A percentile compares a stretch with the other conserved stretches of the same genome.
These are phyloP conservation scores for Campylomormyrus numenius DNA, from an alignment of 2,113 vertebrate species.

Conservation along the genomic window DNA sequence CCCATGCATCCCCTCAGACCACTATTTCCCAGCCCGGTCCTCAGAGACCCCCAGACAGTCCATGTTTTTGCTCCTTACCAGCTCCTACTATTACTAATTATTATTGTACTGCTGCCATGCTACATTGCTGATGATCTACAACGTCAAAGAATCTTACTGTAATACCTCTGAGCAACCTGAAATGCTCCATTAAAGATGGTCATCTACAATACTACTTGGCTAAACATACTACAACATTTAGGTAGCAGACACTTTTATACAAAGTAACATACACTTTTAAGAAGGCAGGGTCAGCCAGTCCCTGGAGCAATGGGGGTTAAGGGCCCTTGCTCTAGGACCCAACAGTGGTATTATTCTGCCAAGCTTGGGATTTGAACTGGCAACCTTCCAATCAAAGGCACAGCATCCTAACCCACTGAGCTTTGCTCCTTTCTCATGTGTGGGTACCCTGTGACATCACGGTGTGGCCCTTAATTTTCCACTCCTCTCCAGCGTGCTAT, in stretches of 20 bases:
- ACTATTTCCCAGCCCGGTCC: background rate
- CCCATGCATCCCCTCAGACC: background rate
- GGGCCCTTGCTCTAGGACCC: background rate
- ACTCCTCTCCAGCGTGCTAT: conserved; percentile 66
- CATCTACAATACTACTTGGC: background rate
- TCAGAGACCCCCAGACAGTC: background rate
- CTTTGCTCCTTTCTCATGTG: background rate
- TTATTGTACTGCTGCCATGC: background rate
- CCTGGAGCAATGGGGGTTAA: background rate
- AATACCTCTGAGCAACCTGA: background rate
- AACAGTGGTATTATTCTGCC: background rate
- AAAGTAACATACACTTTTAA: background rate
- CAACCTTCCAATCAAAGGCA: background rate
- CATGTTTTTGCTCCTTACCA: background rate
- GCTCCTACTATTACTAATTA: background rate
- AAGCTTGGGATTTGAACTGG: background rate
- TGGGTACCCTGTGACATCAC: background rate
- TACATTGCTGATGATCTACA: background rate
- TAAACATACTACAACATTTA: too few relatives aligned
- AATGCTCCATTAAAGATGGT: background rate
- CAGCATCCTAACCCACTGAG: background rate
- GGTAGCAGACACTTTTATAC: too few relatives aligned
- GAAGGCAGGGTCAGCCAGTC: background rate
- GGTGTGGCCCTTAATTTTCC: background rate
- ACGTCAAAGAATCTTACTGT: background rate